Evolutionary conservation across 2,797 vertebrate genomes (phyloP).

Genomic region (Melanotaenia boesemani): DNA sequence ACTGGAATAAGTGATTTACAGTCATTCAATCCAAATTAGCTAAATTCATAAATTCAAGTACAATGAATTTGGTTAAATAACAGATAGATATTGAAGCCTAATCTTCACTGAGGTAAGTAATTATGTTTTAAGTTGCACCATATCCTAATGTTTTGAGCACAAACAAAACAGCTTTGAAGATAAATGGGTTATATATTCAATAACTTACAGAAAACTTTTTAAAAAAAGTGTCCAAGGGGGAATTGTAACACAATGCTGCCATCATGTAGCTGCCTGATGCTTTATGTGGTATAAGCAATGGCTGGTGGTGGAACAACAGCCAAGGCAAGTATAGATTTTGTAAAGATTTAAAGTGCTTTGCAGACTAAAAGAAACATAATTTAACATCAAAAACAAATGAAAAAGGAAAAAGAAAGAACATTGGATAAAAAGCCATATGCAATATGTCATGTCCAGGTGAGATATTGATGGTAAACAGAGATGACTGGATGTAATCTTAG

Average conservation of each 20-base stretch:
- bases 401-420: too few species aligned
- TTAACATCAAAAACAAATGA: too few species aligned
- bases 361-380: too few species aligned
- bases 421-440: slow-evolving; percentile 34
- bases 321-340: too few species aligned
- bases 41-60: not conserved
- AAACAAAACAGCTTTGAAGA: not conserved
- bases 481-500: slow-evolving; percentile 73
- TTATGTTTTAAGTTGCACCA: not conserved
- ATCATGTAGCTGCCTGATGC: slow-evolving; percentile 57
- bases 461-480: slow-evolving; percentile 77
- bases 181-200: slow-evolving; percentile 48
- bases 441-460: slow-evolving; percentile 75
- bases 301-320: slow-evolving; percentile 50
- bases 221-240: slow-evolving; percentile 25
- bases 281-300: slow-evolving; percentile 72
- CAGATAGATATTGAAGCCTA: not conserved
- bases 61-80: not conserved
- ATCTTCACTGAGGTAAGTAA: not conserved
- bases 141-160: not conserved
- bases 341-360: too few species aligned
- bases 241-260: slow-evolving; percentile 68
- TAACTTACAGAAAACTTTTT: slow-evolving; percentile 71
- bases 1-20: slow-evolving; percentile 11
- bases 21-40: slow-evolving; percentile 4